Evolutionary conservation across 2,113 vertebrate species (phyloP).

Genomic region (Herpailurus yagouaroundi): DNA sequence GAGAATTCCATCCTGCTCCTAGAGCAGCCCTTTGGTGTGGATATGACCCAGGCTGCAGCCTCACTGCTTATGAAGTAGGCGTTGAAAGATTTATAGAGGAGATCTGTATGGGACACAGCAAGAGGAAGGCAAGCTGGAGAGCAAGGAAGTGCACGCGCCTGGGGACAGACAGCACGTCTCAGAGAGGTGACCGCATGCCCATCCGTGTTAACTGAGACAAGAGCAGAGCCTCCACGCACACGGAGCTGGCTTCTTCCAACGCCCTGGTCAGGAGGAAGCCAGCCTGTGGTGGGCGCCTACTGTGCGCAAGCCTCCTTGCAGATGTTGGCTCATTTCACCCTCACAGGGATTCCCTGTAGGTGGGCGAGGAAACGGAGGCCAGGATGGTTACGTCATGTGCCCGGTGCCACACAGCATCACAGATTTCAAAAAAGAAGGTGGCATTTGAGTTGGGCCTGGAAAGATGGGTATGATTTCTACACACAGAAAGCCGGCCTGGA

Average conservation of each 20-base stretch:
- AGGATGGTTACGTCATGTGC: not conserved
- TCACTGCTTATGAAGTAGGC: slow-evolving; percentile 12
- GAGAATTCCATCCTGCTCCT: not conserved
- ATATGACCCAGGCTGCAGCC: not conserved
- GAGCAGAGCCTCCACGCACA: fast-evolving
- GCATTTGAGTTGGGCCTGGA: not conserved
- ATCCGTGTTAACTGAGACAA: not conserved
- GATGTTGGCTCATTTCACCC: not conserved
- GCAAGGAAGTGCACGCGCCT: not conserved
- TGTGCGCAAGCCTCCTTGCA: not conserved
- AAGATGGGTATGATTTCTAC: not conserved
- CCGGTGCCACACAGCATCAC: not conserved
- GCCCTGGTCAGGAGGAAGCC: not conserved
- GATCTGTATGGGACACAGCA: not conserved
- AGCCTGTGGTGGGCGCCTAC: not conserved
- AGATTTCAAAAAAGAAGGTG: not conserved
- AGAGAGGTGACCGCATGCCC: not conserved
- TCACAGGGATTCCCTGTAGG: not conserved
- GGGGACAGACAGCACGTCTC: not conserved
- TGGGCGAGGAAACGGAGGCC: not conserved
- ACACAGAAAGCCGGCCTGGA: not conserved
- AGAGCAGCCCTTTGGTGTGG: slow-evolving; percentile 49
- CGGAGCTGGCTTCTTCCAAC: not conserved
- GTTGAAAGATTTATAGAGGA: slow-evolving; percentile 54
- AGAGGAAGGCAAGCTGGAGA: not conserved